Base-by-base conservation (phyloP, 2,797 vertebrate species). In the Microctenopoma steveboyesi region DNA sequence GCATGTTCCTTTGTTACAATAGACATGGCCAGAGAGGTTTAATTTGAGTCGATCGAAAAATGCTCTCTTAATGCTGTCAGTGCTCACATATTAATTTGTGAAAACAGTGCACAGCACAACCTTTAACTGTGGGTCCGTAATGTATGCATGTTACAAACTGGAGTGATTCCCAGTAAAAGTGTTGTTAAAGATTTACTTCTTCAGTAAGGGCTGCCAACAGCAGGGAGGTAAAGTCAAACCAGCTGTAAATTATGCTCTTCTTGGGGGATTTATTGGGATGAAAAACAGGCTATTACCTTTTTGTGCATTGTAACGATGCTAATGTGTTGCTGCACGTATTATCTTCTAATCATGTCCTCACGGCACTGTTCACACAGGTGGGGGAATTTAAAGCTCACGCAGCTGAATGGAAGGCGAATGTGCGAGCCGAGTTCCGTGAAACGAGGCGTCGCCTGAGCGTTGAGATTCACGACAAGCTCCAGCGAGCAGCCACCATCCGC, bases 301-400 rank as follows among this genome's bases (percentile, higher is more conserved):
- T 30, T 8, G 4, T 39, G n/a, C 18, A 14, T 40, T 10, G 9
- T 11, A 18, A 59, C 3, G 47, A 15, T 40, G 33, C 39, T 13
- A 37, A 39, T 12, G 22, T 50, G 5, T 3, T n/a, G 12, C 28
- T 35, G 7, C 35, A 48, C 18, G 10, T 39, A 16, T 40, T 14
- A 3, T 25, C 33, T 40, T 12, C 7, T 25, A 7, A 59, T 46
- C 35, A 14, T 10, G 39, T 37, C n/a, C 8, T 9, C 30, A 4
- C 4, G 57, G 15, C 7, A 3, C 47, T 65, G 1, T 74, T 13
- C 1, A 60, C n/a, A 48, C 88, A 99, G 98, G 98, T 99, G 0
- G 98, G 96, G n/a, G 98, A 97, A 89, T 94, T 99, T 83, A 99
- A 98, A 90, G 98, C 96, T 69, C 97, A 99, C 0, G 97, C 98